Percentiles rank a stretch among this genome's conserved stretches.
These are phyloP conservation scores for Scatophagus argus DNA, from an alignment of 2,113 vertebrate genomes.

Conservation along the genomic window DNA sequence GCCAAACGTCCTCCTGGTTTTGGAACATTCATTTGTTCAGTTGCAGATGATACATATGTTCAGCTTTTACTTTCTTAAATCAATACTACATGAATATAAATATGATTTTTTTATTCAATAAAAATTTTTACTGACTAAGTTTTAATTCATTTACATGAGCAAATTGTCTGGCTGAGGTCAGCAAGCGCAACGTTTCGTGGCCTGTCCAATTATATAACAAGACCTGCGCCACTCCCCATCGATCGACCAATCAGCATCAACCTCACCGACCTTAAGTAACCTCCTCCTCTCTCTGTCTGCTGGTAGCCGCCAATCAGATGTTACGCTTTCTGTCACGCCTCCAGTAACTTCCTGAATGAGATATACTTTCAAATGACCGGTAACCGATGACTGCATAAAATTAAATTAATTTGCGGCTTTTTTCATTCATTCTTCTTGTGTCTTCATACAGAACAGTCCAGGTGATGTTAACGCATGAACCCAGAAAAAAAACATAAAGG, in stretches of 20 bases:
- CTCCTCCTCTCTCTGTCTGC: neutral
- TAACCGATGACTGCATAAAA: neutral
- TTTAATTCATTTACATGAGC: neutral
- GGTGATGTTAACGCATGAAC: neutral
- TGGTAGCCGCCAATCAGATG: slow-evolving; percentile 66
- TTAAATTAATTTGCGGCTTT: neutral
- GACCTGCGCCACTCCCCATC: slow-evolving; percentile 58
- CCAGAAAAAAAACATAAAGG: no score
- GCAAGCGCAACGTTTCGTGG: neutral
- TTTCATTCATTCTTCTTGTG: neutral
- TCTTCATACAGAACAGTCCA: neutral
- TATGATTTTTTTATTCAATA: neutral
- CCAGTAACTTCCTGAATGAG: slow-evolving; percentile 24
- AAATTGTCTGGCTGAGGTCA: neutral
- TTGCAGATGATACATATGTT: neutral
- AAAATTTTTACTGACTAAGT: no score
- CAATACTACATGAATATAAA: neutral
- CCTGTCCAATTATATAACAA: neutral
- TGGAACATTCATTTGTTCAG: neutral
- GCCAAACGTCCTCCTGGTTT: neutral
- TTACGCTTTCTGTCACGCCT: slow-evolving; percentile 50
- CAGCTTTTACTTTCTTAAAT: neutral
- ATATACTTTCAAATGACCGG: fast-evolving
- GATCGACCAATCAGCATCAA: slow-evolving; percentile 63
- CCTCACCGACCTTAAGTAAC: slow-evolving; percentile 52